These are phyloP conservation scores for Ophion costatus DNA, from an alignment of 2,888 invertebrate species.

Conservation along the genomic window DNA sequence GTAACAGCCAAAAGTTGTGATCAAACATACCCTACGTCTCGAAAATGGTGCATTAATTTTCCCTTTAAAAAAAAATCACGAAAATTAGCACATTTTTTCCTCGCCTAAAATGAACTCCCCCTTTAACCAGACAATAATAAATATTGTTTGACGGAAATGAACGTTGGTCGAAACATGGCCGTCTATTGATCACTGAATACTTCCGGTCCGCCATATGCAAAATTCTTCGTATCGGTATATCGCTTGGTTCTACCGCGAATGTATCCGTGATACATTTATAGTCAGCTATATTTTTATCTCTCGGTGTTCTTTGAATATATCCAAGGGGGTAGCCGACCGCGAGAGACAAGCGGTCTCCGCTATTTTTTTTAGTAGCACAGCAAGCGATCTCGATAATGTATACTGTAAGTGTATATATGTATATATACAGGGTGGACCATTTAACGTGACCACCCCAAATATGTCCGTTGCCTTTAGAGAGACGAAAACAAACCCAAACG, in stretches of 20 bases:
- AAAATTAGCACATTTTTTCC: too few relatives aligned
- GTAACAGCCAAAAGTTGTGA: too few relatives aligned
- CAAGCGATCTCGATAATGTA: constrained; percentile 59
- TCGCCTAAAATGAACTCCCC: too few relatives aligned
- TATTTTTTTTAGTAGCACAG: constrained; percentile 33
- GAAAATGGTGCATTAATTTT: too few relatives aligned
- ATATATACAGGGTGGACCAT: too few relatives aligned
- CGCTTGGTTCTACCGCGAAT: not conserved
- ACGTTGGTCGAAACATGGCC: not conserved
- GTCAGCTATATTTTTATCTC: constrained; percentile 35
- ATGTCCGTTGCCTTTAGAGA: too few relatives aligned
- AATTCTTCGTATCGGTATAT: constrained; percentile 2
- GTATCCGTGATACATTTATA: constrained; percentile 31
- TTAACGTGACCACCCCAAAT: too few relatives aligned
- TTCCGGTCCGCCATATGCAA: not conserved
- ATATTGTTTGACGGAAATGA: not conserved
- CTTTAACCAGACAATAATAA: not conserved
- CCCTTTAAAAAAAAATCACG: too few relatives aligned
- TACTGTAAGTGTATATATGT: constrained; percentile 37
- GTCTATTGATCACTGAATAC: not conserved
- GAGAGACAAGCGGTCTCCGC: constrained; percentile 35
- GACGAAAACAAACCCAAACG: too few relatives aligned
- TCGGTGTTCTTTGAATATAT: constrained; percentile 53
- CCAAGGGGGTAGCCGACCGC: constrained; percentile 25
- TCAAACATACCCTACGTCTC: too few relatives aligned